These are phyloP conservation scores for Neotoxoptera formosana DNA, from an alignment of 1,140 invertebrate genomes.

Conservation along the genomic window DNA sequence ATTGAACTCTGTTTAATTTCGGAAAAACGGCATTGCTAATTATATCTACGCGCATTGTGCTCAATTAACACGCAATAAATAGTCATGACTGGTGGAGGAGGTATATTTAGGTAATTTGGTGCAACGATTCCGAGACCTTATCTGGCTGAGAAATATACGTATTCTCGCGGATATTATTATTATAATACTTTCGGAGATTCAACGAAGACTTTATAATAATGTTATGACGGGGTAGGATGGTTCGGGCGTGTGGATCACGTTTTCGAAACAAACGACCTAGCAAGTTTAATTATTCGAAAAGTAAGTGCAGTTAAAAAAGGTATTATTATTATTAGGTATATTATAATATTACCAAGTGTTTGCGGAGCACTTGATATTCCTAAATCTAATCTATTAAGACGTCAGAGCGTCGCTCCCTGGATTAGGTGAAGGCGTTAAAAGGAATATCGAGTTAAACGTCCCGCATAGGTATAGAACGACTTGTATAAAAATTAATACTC, in stretches of 20 bases:
- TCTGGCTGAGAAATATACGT: background rate
- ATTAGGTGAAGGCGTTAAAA: background rate
- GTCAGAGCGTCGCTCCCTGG: background rate
- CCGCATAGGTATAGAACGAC: background rate
- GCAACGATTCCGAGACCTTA: background rate
- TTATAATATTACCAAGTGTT: background rate
- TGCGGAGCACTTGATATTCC: background rate
- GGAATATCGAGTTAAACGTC: background rate
- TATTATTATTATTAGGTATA: background rate
- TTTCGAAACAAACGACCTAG: background rate
- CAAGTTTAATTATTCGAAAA: background rate
- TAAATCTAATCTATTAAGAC: background rate
- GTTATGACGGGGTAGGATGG: background rate
- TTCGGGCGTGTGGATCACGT: background rate
- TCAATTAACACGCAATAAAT: background rate
- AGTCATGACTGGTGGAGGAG: background rate
- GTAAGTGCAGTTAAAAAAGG: background rate
- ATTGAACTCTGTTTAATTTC: background rate
- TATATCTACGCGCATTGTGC: background rate
- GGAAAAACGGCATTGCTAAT: background rate
- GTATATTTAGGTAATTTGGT: conserved; percentile 8
- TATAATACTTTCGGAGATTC: background rate
- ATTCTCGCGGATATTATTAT: background rate
- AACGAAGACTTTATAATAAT: background rate
- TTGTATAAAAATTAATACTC: background rate